phyloP scores from a whole-genome alignment of 1,140 invertebrate genomes.

The Drosophila parvula region DNA sequence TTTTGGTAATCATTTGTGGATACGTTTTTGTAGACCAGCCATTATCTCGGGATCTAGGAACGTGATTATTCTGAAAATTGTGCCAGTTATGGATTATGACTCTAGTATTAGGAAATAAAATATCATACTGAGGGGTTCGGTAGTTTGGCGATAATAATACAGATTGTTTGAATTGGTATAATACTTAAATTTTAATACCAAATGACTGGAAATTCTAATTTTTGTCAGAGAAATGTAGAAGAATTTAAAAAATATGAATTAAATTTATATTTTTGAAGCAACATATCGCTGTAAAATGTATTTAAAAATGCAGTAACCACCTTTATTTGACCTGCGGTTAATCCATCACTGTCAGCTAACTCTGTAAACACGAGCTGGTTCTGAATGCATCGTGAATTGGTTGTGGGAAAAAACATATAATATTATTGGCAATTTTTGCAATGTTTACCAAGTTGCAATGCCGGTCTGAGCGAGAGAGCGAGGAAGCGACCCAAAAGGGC shows the following conservation, averaged over 20 bases:
- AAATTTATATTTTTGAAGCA: neutral
- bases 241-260: neutral
- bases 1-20: neutral
- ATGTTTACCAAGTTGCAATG: conserved; percentile 70
- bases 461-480: conserved; percentile 24
- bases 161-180: neutral
- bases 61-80: neutral
- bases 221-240: neutral
- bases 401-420: conserved; percentile 20
- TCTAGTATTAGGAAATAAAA: neutral
- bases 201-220: neutral
- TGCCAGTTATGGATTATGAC: neutral
- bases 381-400: conserved; percentile 19
- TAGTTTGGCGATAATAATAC: neutral
- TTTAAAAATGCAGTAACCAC: neutral
- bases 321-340: conserved; percentile 10
- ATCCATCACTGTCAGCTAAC: conserved; percentile 13
- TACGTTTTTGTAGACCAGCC: neutral
- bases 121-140: neutral
- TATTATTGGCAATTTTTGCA: conserved; percentile 72
- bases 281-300: neutral
- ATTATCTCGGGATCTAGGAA: neutral
- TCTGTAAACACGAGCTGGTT: neutral
- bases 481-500: neutral
- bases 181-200: neutral